Percentiles rank a stretch among this genome's conserved stretches.
These are phyloP conservation scores for Tragelaphus strepsiceros DNA, from an alignment of 2,113 vertebrate genomes.

Conservation along the genomic window DNA sequence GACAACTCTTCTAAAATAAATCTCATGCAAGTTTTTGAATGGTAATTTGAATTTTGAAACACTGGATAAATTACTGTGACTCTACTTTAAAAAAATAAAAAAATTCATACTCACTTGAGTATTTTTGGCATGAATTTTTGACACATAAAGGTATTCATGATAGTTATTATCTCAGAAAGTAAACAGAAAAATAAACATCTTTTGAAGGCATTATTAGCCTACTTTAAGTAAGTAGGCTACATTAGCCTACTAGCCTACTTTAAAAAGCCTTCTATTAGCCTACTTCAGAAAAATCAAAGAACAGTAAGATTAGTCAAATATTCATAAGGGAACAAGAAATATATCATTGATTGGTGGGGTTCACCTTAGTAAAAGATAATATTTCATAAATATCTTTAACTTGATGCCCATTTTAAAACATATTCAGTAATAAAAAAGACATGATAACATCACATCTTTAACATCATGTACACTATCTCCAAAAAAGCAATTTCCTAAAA, in stretches of 20 bases:
- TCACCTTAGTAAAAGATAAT: not conserved
- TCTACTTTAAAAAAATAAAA: not conserved
- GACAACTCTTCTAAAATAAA: not conserved
- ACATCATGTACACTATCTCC: not conserved
- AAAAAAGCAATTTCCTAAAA: slow-evolving; percentile 28
- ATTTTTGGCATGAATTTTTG: not conserved
- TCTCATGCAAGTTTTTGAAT: not conserved
- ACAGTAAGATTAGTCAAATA: not conserved
- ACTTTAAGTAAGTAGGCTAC: not conserved
- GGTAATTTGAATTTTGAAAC: not conserved
- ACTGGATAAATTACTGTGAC: not conserved
- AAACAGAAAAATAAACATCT: not conserved
- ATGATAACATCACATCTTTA: not conserved
- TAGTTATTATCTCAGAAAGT: not conserved
- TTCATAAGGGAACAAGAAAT: not conserved
- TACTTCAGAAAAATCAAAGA: not conserved
- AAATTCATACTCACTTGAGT: not conserved
- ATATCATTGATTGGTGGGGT: not conserved
- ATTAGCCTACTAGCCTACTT: not conserved
- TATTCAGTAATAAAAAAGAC: not conserved
- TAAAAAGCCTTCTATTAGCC: not conserved
- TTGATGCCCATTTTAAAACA: not conserved
- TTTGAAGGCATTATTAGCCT: not conserved
- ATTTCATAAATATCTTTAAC: not conserved
- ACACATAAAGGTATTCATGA: not conserved